Conservation (phyloP, 2,113 vertebrate genomes). For the Panthera uncia region DNA sequence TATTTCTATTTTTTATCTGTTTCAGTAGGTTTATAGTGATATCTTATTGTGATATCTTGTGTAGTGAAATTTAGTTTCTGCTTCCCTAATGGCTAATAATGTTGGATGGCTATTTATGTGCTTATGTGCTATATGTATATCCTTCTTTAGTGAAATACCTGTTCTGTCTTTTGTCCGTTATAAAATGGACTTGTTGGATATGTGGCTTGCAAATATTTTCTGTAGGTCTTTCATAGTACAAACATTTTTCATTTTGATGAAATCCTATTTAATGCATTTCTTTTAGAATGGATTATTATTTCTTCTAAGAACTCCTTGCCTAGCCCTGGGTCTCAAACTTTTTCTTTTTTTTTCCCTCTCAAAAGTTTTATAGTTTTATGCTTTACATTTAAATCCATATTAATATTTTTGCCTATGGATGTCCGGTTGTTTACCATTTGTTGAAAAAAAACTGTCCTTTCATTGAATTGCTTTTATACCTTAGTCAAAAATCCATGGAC, state of each 20-base stretch:
- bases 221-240: no score
- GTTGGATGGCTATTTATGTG: neutral
- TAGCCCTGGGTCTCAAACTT: neutral
- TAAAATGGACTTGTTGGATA: neutral
- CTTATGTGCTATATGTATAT: neutral
- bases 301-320: neutral
- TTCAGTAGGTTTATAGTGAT: neutral
- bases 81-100: neutral
- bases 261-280: no score
- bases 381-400: neutral
- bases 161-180: neutral
- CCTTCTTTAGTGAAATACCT: no score
- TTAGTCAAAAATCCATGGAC: neutral
- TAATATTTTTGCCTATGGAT: neutral
- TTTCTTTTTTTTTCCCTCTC: neutral
- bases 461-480: neutral
- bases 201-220: neutral
- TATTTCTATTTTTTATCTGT: neutral
- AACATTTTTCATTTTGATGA: no score
- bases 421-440: neutral
- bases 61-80: neutral
- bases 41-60: no score
- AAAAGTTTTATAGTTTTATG: neutral
- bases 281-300: neutral
- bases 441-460: neutral